Conservation (phyloP, 2,113 vertebrate genomes). For the Podarcis muralis region DNA sequence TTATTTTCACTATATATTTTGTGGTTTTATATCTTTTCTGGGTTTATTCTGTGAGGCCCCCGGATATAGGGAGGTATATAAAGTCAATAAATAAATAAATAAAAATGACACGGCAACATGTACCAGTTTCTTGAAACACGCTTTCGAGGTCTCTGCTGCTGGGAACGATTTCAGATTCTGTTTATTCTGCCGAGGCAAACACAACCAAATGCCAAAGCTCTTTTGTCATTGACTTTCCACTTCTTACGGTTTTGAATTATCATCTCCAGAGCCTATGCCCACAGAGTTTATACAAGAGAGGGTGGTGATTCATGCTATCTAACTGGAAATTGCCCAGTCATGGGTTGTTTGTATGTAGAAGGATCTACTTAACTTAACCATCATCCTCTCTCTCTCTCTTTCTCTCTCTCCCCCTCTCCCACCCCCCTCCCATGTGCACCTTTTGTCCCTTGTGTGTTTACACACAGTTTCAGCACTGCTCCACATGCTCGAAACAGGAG, state of each 20-base stretch:
- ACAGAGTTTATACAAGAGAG: conserved; percentile 60
- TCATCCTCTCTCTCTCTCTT: background rate
- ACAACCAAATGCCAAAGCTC: conserved; percentile 57
- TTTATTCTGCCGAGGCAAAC: conserved; percentile 67
- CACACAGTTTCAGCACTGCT: conserved; percentile 36
- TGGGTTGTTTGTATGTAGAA: conserved; percentile 53
- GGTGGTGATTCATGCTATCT: conserved; percentile 64
- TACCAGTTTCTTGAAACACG: background rate
- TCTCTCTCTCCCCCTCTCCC: conserved; percentile 29
- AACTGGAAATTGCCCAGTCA: conserved; percentile 69
- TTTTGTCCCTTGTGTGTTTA: conserved; percentile 50
- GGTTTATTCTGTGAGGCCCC: no score
- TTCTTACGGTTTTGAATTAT: conserved; percentile 64
- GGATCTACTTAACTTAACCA: conserved; percentile 32
- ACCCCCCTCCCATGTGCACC: conserved; percentile 43
- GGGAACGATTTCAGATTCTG: conserved; percentile 59
- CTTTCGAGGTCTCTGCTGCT: background rate
- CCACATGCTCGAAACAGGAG: background rate
- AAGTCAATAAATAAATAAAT: no score
- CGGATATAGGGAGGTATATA: no score
- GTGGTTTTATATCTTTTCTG: no score
- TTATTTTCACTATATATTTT: no score
- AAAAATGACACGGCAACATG: no score
- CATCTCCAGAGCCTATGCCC: conserved; percentile 63
- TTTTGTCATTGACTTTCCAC: conserved; percentile 62